Base-by-base conservation (phyloP, 2,113 vertebrate genomes). In the Bostrychus sinensis region DNA sequence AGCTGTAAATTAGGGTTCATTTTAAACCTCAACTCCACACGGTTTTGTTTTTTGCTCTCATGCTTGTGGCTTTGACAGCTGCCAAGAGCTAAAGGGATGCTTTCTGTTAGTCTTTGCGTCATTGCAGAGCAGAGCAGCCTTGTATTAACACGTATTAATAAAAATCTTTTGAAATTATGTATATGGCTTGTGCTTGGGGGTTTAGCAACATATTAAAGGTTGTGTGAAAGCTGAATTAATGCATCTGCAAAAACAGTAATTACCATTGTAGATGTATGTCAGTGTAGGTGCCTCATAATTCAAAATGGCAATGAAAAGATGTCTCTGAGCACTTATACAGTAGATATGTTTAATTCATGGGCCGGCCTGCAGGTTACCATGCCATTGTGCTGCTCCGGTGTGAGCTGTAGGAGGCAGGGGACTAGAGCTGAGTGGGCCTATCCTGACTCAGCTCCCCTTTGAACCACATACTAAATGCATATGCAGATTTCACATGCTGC, bases 101-200 rank as follows among this genome's bases (percentile, higher is more conserved):
- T 87, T 88, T 87, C 78, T 88, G 79, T 88, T 76, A 88, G 82
- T 82, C 74, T 90, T 86, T 84, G 74, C 80, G 19, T 87, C 82
- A 82, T 87, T 62, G 76, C 85, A 85, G 89, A 88, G 89, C 81
- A 81, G 51, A 79, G 75, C 34, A 67, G 89, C 90, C 85, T 87
- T 91, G 89, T 89, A 86, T 90, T 86, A 83, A 82, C 85, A 90
- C 88, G 89, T 89, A 88, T 85, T 86, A 90, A 90, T 90, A 91
- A 91, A 91, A 80, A 83, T 41, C 56, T 67, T 75, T 70, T 85
- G 66, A 81, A 89, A 87, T 64, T 56, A 45, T 75, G 45, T 54
- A 69, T 36, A 28, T 30, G n/a, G 11, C 59, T 72, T 13, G 46
- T 65, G 78, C 51, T 76, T 81, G 42, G 34, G 57, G 68, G 37